These are phyloP conservation scores for Pedicia rivosa DNA, from an alignment of 2,888 invertebrate genomes.

Conservation along the genomic window DNA sequence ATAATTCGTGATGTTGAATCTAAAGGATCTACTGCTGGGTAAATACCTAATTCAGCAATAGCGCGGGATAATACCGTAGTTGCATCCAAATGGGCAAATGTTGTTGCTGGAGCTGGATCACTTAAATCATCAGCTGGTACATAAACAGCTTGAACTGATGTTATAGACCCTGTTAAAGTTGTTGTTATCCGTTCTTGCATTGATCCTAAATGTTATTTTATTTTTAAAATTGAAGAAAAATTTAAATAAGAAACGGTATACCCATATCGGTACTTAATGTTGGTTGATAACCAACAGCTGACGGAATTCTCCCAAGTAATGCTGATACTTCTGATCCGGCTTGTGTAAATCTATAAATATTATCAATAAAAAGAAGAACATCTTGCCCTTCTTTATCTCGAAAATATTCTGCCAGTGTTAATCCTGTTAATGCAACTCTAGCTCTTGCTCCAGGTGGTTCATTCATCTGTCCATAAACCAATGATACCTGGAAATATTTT, in stretches of 20 bases:
- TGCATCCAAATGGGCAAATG: slow-evolving; percentile 92
- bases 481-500: slow-evolving; percentile 50
- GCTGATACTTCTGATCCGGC: slow-evolving; percentile 84
- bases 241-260: slow-evolving; percentile 15
- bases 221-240: no score
- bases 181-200: slow-evolving; percentile 96
- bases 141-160: slow-evolving; percentile 89
- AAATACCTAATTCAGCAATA: slow-evolving; percentile 84
- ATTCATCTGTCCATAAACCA: slow-evolving; percentile 94
- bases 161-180: slow-evolving; percentile 88
- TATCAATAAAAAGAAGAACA: slow-evolving; percentile 88
- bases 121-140: slow-evolving; percentile 94
- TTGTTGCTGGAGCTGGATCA: slow-evolving; percentile 90
- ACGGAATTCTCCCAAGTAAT: slow-evolving; percentile 85
- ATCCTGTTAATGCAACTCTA: slow-evolving; percentile 80
- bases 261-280: slow-evolving; percentile 95
- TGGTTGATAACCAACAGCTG: slow-evolving; percentile 90
- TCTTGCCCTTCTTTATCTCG: slow-evolving; percentile 88
- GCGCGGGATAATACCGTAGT: slow-evolving; percentile 87
- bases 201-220: slow-evolving; percentile 34
- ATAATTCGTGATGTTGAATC: slow-evolving; percentile 90
- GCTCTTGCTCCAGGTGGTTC: slow-evolving; percentile 92
- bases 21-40: slow-evolving; percentile 88
- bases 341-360: slow-evolving; percentile 89
- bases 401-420: slow-evolving; percentile 90